These are phyloP conservation scores for Cecidostiba fungosa DNA, from an alignment of 2,888 invertebrate genomes.

Conservation along the genomic window DNA sequence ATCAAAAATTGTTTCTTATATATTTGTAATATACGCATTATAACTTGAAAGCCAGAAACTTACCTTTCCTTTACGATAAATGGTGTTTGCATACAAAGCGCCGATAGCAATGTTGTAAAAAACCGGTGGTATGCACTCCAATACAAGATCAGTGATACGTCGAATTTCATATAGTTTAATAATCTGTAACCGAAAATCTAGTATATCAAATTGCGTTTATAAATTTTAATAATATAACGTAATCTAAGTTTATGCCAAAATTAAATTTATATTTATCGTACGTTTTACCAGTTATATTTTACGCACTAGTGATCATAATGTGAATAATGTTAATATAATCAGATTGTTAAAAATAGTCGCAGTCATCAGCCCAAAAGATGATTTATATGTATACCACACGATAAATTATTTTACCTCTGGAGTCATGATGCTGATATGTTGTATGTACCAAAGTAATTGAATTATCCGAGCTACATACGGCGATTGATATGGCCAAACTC, in stretches of 20 bases:
- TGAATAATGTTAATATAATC: too few relatives aligned
- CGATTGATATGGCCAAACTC: conserved; percentile 41
- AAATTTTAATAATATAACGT: too few relatives aligned
- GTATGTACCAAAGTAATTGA: conserved; percentile 20
- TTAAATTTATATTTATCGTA: too few relatives aligned
- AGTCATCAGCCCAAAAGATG: too few relatives aligned
- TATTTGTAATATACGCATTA: not conserved
- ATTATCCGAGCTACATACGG: conserved; percentile 2
- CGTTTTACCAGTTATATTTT: too few relatives aligned
- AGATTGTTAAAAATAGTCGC: too few relatives aligned
- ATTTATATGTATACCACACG: too few relatives aligned
- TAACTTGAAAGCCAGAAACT: not conserved
- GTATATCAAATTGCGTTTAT: too few relatives aligned
- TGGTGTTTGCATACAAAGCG: not conserved
- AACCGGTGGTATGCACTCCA: not conserved
- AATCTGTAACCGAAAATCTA: not conserved
- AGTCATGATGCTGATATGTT: conserved; percentile 23
- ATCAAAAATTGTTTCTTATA: not conserved
- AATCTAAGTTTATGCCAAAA: not conserved
- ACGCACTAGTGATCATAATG: too few relatives aligned
- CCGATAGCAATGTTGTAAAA: not conserved
- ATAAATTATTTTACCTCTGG: not conserved
- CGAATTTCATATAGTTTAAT: not conserved
- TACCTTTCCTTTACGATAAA: not conserved
- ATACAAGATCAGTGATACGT: not conserved